Conservation (phyloP, 2,113 vertebrate species). For the Nipponia nippon region DNA sequence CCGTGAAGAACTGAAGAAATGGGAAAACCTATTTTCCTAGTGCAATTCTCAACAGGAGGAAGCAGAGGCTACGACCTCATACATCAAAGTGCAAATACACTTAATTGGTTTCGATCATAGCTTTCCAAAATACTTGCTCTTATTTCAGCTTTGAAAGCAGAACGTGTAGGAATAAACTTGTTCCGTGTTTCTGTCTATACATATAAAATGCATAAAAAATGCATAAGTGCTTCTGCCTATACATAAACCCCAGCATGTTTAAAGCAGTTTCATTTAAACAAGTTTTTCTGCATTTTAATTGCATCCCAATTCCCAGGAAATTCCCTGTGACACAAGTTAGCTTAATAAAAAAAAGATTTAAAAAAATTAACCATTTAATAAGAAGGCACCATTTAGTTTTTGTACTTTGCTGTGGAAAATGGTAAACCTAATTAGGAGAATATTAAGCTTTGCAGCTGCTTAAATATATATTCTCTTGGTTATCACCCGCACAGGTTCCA, state of each 20-base stretch:
- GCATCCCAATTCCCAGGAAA: background rate
- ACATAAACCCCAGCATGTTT: background rate
- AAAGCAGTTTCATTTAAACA: background rate
- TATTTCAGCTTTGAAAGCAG: background rate
- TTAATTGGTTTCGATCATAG: accelerated
- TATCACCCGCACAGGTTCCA: background rate
- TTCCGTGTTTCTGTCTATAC: background rate
- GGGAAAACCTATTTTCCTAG: background rate
- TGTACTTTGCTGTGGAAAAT: background rate
- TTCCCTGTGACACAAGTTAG: background rate
- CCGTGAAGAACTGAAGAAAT: background rate
- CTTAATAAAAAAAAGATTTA: background rate
- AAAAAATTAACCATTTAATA: background rate
- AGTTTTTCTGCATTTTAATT: background rate
- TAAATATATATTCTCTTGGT: background rate
- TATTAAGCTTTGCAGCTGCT: background rate
- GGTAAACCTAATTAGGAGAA: background rate
- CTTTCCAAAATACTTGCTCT: background rate
- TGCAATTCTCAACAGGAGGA: background rate
- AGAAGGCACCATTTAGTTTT: background rate
- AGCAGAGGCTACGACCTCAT: background rate
- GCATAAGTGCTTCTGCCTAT: background rate
- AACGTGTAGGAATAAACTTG: background rate
- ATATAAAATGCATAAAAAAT: background rate
- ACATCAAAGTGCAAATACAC: accelerated